phyloP scores from a whole-genome alignment of 2,888 invertebrate species.

The Cerceris rybyensis region DNA sequence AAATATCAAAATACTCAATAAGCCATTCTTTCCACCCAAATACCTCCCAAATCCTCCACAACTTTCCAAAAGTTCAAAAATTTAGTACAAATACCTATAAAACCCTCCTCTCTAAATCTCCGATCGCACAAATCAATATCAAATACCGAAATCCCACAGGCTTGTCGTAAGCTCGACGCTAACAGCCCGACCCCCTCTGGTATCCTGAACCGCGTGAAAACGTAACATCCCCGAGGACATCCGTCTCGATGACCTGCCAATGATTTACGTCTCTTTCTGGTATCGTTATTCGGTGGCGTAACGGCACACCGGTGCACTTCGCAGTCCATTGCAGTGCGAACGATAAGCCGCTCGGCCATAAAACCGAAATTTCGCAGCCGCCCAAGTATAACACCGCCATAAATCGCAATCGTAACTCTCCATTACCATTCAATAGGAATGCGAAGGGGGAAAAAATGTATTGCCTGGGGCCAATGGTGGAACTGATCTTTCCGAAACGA shows the following conservation, averaged over 20 bases:
- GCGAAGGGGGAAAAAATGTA: constrained; percentile 43
- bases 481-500: constrained; percentile 39
- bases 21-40: no score
- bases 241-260: constrained; percentile 41
- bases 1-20: no score
- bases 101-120: no score
- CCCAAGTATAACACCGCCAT: constrained; percentile 63
- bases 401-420: constrained; percentile 68
- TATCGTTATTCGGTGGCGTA: constrained; percentile 68
- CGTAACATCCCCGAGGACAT: constrained; percentile 17
- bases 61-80: no score
- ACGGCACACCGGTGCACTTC: constrained; percentile 54
- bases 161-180: no score
- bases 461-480: constrained; percentile 32
- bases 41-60: no score
- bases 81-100: no score
- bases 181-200: background rate
- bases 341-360: constrained; percentile 68
- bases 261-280: constrained; percentile 74
- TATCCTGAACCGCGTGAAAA: background rate
- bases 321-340: constrained; percentile 63
- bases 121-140: no score
- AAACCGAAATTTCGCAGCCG: constrained; percentile 70
- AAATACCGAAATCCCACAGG: no score
- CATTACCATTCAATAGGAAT: constrained; percentile 66